These are phyloP conservation scores for Standfussiana lucernea DNA, from an alignment of 2,888 invertebrate species.

Conservation along the genomic window DNA sequence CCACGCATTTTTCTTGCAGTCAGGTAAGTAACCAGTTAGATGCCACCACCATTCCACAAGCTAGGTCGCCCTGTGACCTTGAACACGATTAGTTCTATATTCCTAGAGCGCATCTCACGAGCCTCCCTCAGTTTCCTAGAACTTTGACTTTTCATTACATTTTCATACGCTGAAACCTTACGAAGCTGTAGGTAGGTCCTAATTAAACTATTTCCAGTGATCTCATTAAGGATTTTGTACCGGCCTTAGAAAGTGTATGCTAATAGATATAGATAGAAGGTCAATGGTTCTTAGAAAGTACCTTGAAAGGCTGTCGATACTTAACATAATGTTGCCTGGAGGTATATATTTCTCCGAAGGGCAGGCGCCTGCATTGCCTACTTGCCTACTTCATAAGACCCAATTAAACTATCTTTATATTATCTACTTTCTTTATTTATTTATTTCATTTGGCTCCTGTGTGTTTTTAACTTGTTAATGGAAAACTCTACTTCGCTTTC, in stretches of 20 bases:
- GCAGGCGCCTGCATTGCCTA: neutral
- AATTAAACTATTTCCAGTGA: slow-evolving; percentile 4
- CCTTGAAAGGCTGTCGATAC: neutral
- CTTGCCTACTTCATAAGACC: neutral
- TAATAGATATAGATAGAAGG: neutral
- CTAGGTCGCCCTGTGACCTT: neutral
- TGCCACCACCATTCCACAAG: neutral
- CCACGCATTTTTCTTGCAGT: neutral
- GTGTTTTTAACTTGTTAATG: too few species aligned
- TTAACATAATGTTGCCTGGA: neutral
- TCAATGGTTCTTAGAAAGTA: neutral
- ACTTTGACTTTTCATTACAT: neutral
- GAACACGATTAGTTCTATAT: neutral
- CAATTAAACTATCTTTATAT: too few species aligned
- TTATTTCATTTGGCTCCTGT: too few species aligned
- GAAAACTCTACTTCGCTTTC: too few species aligned
- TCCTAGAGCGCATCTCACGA: neutral
- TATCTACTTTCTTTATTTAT: too few species aligned
- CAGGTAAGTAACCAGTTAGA: neutral
- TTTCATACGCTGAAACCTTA: slow-evolving; percentile 9
- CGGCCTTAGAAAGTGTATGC: neutral
- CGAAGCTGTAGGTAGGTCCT: neutral
- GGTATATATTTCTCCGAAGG: neutral
- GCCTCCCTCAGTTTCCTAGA: neutral
- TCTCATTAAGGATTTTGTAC: neutral